Percentiles rank a stretch among this genome's conserved stretches.
Conservation (phyloP, 1,140 invertebrate species). For the Drosophila kikkawai region DNA sequence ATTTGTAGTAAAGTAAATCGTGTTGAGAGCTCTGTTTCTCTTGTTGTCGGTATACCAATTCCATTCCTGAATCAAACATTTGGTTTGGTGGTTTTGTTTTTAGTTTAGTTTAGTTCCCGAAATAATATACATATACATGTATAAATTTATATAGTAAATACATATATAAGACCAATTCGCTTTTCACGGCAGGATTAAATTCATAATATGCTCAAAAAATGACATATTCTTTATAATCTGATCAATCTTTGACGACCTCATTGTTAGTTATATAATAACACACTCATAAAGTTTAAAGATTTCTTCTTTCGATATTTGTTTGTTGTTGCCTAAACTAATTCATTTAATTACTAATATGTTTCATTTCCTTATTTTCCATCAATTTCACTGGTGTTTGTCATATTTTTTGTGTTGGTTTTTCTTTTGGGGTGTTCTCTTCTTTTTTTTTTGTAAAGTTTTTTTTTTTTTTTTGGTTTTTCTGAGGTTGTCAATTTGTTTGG, state of each 20-base stretch:
- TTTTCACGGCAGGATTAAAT: constrained; percentile 81
- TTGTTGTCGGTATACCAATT: constrained; percentile 67
- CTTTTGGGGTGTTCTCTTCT: constrained; percentile 1
- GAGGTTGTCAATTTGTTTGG: constrained; percentile 7
- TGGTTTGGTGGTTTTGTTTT: constrained; percentile 77
- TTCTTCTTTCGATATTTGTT: constrained; percentile 40
- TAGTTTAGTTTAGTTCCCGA: constrained; percentile 59
- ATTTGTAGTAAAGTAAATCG: constrained; percentile 71
- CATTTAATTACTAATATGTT: constrained; percentile 68
- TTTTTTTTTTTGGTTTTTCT: constrained; percentile 29
- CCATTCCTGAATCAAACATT: constrained; percentile 60
- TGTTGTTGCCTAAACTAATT: constrained; percentile 63
- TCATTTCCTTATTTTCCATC: constrained; percentile 45
- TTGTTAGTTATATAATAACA: constrained; percentile 57
- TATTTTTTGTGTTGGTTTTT: neutral
- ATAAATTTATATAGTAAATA: constrained; percentile 56
- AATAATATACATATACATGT: constrained; percentile 54
- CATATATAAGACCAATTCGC: constrained; percentile 74
- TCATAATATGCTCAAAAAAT: constrained; percentile 73
- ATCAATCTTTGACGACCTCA: constrained; percentile 34
- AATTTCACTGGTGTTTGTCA: constrained; percentile 53
- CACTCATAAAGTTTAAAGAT: constrained; percentile 67
- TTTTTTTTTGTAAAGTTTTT: constrained; percentile 23
- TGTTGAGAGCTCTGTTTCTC: constrained; percentile 48
- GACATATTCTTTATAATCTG: constrained; percentile 57